Evolutionary conservation across 2,113 vertebrate genomes (phyloP).

Genomic region (Pogona vitticeps): DNA sequence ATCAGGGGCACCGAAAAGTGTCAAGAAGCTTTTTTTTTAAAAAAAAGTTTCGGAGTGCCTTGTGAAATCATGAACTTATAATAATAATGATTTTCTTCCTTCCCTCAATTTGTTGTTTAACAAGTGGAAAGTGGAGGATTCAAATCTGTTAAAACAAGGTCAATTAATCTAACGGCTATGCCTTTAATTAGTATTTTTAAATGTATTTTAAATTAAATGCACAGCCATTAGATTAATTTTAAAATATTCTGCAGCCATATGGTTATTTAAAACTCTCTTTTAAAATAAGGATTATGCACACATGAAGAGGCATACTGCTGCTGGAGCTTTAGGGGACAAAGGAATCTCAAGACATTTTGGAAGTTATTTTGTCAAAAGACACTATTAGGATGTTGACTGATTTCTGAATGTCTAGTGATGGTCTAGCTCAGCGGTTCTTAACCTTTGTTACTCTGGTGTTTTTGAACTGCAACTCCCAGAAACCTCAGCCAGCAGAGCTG

Average conservation of each 20-base stretch:
- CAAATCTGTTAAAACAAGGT: slow-evolving; percentile 52
- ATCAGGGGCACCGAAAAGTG: slow-evolving; percentile 60
- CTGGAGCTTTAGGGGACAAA: background rate
- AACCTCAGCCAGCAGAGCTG: too few relatives aligned
- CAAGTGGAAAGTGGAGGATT: slow-evolving; percentile 36
- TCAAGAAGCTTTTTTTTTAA: slow-evolving; percentile 46
- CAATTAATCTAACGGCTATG: slow-evolving; percentile 57
- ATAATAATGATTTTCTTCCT: background rate
- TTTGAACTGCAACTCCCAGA: too few relatives aligned
- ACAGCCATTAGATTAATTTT: too few relatives aligned
- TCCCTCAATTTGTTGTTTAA: slow-evolving; percentile 56
- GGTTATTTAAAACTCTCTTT: background rate
- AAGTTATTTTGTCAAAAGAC: too few relatives aligned
- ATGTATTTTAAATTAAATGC: too few relatives aligned
- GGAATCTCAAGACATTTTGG: background rate
- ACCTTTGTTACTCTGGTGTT: too few relatives aligned
- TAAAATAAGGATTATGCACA: background rate
- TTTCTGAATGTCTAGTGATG: too few relatives aligned
- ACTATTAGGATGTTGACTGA: too few relatives aligned
- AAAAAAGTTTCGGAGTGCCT: slow-evolving; percentile 40
- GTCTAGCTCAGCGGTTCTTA: too few relatives aligned
- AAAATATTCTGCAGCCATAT: too few relatives aligned
- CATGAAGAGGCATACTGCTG: background rate
- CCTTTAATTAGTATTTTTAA: slow-evolving; percentile 49
- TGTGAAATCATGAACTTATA: slow-evolving; percentile 46